Base-by-base conservation (phyloP, 2,113 vertebrate genomes). In the Strix aluco region DNA sequence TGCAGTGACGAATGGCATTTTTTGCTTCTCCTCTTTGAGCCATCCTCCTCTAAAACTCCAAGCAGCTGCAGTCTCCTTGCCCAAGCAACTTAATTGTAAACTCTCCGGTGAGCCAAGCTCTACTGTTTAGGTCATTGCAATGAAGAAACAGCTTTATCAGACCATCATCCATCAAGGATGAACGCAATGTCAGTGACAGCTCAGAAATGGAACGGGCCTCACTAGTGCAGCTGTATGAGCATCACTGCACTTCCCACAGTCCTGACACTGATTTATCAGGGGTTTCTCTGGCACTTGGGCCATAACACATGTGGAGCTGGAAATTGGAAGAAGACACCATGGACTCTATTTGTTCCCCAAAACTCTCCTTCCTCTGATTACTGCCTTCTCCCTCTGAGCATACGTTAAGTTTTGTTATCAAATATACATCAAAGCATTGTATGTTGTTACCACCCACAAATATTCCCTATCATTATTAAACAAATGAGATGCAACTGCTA, bases 71-170 rank as follows among this genome's bases (percentile, higher is more conserved):
- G 54, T 36, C 19, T 86, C 40, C 55, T 83, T 81, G 29, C 49
- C 42, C 22, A 77, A 32, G 44, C 18, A 89, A 29, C 42, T 89
- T 61, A 77, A 81, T 13, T 70, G 23, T 47, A 51, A 89, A 9
- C n/a, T 44, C 26, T 63, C 20, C 1, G 2, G 40, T 81, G 54
- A 91, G 59, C 46, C 54, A 83, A 44, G 51, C 34, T 83, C 77
- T 84, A 44, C 66, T 88, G 11, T 75, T 74, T 23, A 74, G 87
- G 61, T 44, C 42, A 58, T 5, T 46, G 34, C n/a, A 87, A 38
- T 17, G 61, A 93, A 51, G 78, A 32, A 95, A 32, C n/a, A 51
- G 21, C 44, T 94, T 80, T 92, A 66, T 81, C 71, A 91, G 69
- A 71, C 25, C 52, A 55, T 49, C 78, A 62, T 58, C 72, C 42